Evolutionary conservation across 2,888 invertebrate genomes (phyloP), one percentile per base, ranked within the genome.

Genomic region (Diadromus collaris): DNA sequence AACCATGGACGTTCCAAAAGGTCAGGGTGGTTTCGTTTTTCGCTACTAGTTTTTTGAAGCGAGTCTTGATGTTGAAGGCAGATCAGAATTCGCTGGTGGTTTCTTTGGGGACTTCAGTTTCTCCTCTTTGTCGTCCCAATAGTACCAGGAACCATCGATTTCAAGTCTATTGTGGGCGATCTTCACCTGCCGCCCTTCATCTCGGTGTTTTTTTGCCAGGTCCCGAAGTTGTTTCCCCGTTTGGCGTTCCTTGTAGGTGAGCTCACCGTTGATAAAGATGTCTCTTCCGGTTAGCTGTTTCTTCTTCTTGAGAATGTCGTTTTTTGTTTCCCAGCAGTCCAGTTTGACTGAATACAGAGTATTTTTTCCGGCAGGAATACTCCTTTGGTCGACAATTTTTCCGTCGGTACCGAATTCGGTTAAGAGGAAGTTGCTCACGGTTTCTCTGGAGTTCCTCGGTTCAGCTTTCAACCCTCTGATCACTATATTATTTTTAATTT

Each of bases 1-100:
- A 70, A 9, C 70, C 70, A 41, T 70, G 70, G 4, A 34, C 61
- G 4, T 70, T 70, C 70, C 70, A 70, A n/a, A 60, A 70, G n/a
- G 16, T 60, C 9, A 70, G 2, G 2, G 58, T 16, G 13, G 27
- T 24, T 24, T 70, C 70, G 4, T 9, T 29, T n/a, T 24, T 27
- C 65, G 10, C 29, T n/a, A 16, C n/a, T 16, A 51, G 56, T 54
- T 68, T 68, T 68, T 68, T 68, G 68, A n/a, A 29, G 2, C 1
- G 6, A 19, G 60, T 41, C 5, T 2, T 41, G 5, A 7, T 9
- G 41, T 3, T 41, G 3, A 2, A 41, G 41, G 41, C 41, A 3
- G 41, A 41, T 9, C 2, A 16, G 7, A 7, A 41, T 2, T 41
- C 41, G 41, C 5, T 41, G 41, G 9, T 7, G 3, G 41, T 41